Evolutionary conservation across 2,888 invertebrate species (phyloP).

Genomic region (Ecliptopera silaceata): DNA sequence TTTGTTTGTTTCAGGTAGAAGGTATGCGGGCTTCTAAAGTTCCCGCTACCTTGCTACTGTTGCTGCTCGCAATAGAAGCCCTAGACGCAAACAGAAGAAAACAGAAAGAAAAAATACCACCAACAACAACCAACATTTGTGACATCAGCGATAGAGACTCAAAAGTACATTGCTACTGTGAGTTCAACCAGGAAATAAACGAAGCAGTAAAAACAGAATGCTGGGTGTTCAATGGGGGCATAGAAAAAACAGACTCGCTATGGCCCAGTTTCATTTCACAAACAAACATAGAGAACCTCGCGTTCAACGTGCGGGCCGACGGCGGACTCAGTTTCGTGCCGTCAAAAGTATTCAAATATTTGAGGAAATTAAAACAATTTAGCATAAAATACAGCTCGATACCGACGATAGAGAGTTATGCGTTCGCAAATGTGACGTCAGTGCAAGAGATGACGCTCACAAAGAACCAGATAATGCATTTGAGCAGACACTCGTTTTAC

Average conservation of each 20-base stretch:
- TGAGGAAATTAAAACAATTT: conserved; percentile 86
- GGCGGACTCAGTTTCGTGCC: conserved; percentile 88
- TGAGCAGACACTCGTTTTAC: conserved; percentile 88
- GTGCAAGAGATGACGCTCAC: conserved; percentile 87
- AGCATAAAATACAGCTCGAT: conserved; percentile 89
- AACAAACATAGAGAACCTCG: conserved; percentile 86
- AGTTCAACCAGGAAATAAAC: conserved; percentile 78
- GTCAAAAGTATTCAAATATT: conserved; percentile 86
- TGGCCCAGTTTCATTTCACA: conserved; percentile 90
- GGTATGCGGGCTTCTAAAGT: conserved; percentile 79
- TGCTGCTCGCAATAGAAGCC: conserved; percentile 76
- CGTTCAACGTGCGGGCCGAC: conserved; percentile 87
- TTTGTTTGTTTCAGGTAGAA: conserved; percentile 71
- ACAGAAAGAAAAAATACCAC: conserved; percentile 67
- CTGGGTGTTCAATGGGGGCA: conserved; percentile 88
- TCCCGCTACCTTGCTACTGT: conserved; percentile 79
- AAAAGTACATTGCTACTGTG: conserved; percentile 87
- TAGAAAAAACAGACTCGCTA: conserved; percentile 85
- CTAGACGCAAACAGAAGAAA: conserved; percentile 73
- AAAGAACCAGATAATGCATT: conserved; percentile 86
- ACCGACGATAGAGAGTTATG: conserved; percentile 86
- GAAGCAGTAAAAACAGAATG: conserved; percentile 89
- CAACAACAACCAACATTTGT: conserved; percentile 77
- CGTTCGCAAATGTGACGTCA: conserved; percentile 89
- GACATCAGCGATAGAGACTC: conserved; percentile 80